Evolutionary conservation across 2,113 vertebrate species (phyloP).

Genomic region (Notiomystis cincta): DNA sequence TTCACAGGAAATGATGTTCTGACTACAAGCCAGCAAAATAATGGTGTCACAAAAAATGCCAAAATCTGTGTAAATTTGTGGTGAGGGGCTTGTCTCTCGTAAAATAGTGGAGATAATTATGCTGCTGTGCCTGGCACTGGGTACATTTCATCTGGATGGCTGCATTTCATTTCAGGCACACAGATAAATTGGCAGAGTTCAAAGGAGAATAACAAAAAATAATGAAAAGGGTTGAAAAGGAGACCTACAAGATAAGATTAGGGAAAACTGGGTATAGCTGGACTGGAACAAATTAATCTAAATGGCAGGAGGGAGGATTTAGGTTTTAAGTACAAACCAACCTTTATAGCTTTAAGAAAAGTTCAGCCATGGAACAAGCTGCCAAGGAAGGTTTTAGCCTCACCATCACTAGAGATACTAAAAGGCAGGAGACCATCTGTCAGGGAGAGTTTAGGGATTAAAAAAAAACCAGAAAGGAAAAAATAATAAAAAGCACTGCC

Average conservation of each 20-base stretch:
- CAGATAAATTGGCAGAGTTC: background rate
- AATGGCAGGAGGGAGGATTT: background rate
- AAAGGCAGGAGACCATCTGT: constrained; percentile 54
- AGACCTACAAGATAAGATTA: background rate
- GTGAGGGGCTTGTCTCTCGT: background rate
- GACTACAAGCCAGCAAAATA: background rate
- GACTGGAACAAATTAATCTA: constrained; percentile 25
- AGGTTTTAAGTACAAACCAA: constrained; percentile 20
- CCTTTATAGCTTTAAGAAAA: constrained; percentile 34
- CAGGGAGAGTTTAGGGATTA: constrained; percentile 19
- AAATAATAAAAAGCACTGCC: background rate
- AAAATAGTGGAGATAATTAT: background rate
- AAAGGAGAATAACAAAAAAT: background rate
- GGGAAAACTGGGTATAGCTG: background rate
- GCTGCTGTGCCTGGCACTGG: background rate
- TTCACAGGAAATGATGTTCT: background rate
- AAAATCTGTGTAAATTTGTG: background rate
- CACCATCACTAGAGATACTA: constrained; percentile 5
- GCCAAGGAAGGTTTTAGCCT: constrained; percentile 47
- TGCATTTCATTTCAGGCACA: background rate
- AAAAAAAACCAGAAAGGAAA: background rate
- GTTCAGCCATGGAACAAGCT: constrained; percentile 13
- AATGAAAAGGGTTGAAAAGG: background rate
- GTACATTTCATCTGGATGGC: background rate
- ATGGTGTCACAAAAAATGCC: background rate